These are phyloP conservation scores for Eupithecia dodoneata DNA, from an alignment of 2,888 invertebrate species.

Conservation along the genomic window DNA sequence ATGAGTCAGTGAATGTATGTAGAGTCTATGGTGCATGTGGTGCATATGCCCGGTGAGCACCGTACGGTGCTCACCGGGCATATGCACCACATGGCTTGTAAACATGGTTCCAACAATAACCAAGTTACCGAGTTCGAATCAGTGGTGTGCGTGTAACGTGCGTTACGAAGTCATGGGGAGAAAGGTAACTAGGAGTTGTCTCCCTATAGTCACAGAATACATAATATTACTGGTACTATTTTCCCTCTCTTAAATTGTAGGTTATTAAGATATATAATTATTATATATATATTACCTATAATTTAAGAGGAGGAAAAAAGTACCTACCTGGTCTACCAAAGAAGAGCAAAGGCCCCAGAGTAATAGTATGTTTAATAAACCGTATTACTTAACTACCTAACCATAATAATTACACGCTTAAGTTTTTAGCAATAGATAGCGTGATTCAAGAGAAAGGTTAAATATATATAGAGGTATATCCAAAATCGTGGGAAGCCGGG, in stretches of 20 bases:
- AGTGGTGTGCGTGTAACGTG: slow-evolving; percentile 41
- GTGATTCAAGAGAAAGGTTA: too few relatives aligned
- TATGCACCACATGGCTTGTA: neutral
- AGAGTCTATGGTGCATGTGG: neutral
- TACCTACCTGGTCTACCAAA: neutral
- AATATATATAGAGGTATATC: too few relatives aligned
- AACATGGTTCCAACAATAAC: slow-evolving; percentile 13
- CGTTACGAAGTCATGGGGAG: neutral
- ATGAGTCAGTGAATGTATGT: neutral
- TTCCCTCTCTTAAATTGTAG: neutral
- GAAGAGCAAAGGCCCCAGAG: too few relatives aligned
- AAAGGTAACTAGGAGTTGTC: neutral
- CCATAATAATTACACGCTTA: too few relatives aligned
- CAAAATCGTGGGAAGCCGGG: too few relatives aligned
- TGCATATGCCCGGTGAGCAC: neutral
- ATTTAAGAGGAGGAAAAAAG: neutral
- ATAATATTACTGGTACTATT: neutral
- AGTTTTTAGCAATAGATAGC: too few relatives aligned
- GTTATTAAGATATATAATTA: too few relatives aligned
- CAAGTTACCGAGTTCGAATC: slow-evolving; percentile 26
- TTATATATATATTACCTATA: too few relatives aligned
- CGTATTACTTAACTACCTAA: too few relatives aligned
- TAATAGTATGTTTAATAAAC: too few relatives aligned
- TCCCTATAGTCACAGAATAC: neutral
- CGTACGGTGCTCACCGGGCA: too few relatives aligned